These are phyloP conservation scores for Drosophila fungiperda DNA, from an alignment of 2,888 invertebrate genomes.

Conservation along the genomic window DNA sequence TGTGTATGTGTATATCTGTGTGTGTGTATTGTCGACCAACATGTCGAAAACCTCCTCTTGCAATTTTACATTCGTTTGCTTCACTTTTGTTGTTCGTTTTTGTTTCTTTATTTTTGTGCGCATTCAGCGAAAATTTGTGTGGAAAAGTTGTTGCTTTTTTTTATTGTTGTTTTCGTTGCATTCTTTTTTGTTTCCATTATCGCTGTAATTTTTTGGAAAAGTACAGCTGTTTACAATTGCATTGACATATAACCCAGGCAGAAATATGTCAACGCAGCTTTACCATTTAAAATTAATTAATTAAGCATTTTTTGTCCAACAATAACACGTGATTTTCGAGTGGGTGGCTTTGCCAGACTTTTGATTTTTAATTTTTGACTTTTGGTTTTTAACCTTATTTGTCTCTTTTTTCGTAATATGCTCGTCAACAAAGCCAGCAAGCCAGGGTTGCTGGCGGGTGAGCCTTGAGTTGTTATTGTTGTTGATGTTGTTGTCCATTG, in stretches of 20 bases:
- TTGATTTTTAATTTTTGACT: slow-evolving; percentile 1
- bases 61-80: slow-evolving; percentile 38
- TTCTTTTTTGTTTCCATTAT: slow-evolving; percentile 52
- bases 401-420: neutral
- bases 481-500: neutral
- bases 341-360: slow-evolving; percentile 39
- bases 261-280: slow-evolving; percentile 51
- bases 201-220: slow-evolving; percentile 66
- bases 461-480: slow-evolving; percentile 7
- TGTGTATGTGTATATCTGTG: neutral
- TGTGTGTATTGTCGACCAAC: slow-evolving; percentile 21
- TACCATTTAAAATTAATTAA: slow-evolving; percentile 58
- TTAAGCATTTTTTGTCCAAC: slow-evolving; percentile 65
- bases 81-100: slow-evolving; percentile 29
- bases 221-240: slow-evolving; percentile 77
- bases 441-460: slow-evolving; percentile 11
- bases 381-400: slow-evolving; percentile 2
- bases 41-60: slow-evolving; percentile 31
- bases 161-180: slow-evolving; percentile 7
- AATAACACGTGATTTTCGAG: slow-evolving; percentile 41
- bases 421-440: neutral
- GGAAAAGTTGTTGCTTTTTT: slow-evolving; percentile 12
- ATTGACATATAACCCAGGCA: slow-evolving; percentile 64
- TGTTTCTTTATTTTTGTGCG: slow-evolving; percentile 51
- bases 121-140: slow-evolving; percentile 59